These are phyloP conservation scores for Calameuta filiformis DNA, from an alignment of 2,888 invertebrate genomes.

Conservation along the genomic window DNA sequence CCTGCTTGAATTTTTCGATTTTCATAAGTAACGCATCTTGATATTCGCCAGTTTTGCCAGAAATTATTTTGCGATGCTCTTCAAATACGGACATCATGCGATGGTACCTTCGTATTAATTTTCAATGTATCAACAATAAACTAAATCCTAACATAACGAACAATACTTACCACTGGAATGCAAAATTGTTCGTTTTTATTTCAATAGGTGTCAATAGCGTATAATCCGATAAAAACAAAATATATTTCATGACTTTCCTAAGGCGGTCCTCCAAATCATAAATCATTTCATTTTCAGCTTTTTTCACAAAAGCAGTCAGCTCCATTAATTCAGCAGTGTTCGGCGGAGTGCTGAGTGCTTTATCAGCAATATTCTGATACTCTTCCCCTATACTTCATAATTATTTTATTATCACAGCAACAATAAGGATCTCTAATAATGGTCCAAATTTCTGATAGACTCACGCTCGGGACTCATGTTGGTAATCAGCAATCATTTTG, in stretches of 20 bases:
- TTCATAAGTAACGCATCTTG: conserved; percentile 82
- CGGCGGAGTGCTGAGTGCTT: conserved; percentile 80
- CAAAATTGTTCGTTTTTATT: conserved; percentile 88
- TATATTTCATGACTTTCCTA: conserved; percentile 75
- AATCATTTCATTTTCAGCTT: conserved; percentile 78
- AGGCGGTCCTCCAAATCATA: conserved; percentile 82
- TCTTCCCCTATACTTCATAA: conserved; percentile 80
- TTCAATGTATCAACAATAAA: not conserved
- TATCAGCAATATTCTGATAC: conserved; percentile 83
- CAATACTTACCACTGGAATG: conserved; percentile 79
- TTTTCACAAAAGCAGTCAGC: conserved; percentile 80
- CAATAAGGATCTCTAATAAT: not conserved
- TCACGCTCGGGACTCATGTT: conserved; percentile 79
- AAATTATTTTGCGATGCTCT: conserved; percentile 83
- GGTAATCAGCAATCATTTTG: conserved; percentile 84
- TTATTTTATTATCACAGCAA: not conserved
- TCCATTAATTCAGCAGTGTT: conserved; percentile 90
- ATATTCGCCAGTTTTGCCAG: conserved; percentile 86
- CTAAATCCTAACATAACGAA: not conserved
- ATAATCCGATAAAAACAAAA: conserved; percentile 87
- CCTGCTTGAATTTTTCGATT: conserved; percentile 85
- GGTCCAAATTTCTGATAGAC: conserved; percentile 45
- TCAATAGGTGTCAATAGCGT: conserved; percentile 83
- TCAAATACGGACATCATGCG: conserved; percentile 85
- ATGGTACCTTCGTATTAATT: conserved; percentile 68